phyloP scores from a whole-genome alignment of 2,797 vertebrate genomes.

The Steatocranus sp. region DNA sequence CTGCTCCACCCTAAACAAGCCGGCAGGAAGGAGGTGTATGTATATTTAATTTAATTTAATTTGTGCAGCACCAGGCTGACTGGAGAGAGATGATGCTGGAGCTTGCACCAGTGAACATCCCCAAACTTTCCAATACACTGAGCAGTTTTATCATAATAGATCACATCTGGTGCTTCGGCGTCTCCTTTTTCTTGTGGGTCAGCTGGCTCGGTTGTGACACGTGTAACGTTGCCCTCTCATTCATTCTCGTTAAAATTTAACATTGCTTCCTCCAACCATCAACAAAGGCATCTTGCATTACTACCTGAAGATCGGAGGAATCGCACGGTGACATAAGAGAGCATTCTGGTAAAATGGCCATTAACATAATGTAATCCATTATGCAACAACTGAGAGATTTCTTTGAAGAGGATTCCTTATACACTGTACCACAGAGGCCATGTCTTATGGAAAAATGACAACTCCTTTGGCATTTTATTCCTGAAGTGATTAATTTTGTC shows the following conservation, averaged over 20 bases:
- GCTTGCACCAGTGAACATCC: background rate
- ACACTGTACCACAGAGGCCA: background rate
- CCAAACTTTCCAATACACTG: background rate
- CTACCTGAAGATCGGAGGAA: conserved; percentile 11
- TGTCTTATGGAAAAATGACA: background rate
- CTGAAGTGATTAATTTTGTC: background rate
- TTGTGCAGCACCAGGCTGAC: background rate
- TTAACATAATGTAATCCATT: conserved; percentile 52
- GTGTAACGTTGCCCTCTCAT: conserved; percentile 28
- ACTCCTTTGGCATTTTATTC: background rate
- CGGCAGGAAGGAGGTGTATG: background rate
- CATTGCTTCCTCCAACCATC: conserved; percentile 54
- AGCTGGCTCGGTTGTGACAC: background rate
- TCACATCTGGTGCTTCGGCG: background rate
- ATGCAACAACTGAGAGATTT: conserved; percentile 22
- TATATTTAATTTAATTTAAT: background rate
- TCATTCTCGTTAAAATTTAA: conserved; percentile 70
- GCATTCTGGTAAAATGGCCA: conserved; percentile 19
- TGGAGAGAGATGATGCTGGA: background rate
- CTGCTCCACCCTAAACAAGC: background rate
- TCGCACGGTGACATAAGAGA: conserved; percentile 33
- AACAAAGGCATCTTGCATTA: conserved; percentile 56
- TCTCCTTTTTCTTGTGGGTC: background rate
- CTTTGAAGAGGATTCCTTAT: background rate
- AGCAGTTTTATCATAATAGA: background rate